Evolutionary conservation across 2,797 vertebrate genomes (phyloP), one percentile per base, ranked within the genome.

Genomic region (Malurus splendens): DNA sequence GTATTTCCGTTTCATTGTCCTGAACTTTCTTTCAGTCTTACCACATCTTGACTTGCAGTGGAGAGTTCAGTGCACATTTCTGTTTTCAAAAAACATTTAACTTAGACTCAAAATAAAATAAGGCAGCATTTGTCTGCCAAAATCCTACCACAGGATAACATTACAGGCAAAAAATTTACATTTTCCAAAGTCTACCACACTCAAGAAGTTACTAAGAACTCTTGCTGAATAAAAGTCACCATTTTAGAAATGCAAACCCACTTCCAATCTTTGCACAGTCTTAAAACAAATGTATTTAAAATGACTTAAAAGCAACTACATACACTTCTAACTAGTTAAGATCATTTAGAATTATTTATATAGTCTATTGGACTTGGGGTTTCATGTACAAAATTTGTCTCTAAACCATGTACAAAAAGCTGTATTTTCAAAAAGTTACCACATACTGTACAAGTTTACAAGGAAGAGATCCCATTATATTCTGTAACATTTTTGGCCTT

Each of bases 361-460:
- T 96, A 97, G 91, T 97, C 96, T 97, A 97, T 96, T 89, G 90
- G 93, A 95, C 95, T 92, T 95, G 96, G 97, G 97, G 97, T 97
- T 98, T 97, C 97, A 98, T 98, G 97, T 98, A 98, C 97, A 98
- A 98, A 97, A 97, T 97, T 93, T 96, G 94, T 97, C 94, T 96
- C 95, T 98, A 98, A 98, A 97, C 94, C 97, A 98, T 98, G 98
- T 99, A 99, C 98, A 98, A 99, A 99, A 99, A 98, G 97, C 97
- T 97, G 98, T 98, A 97, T 98, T 98, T 98, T 96, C 98, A 98
- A 97, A 97, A 97, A 98, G 97, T 98, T 97, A 98, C 97, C 97
- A 98, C 97, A 96, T 98, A 98, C 98, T 99, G 98, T 99, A 99
- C 98, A 99, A 99, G 98, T 99, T 98, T 98, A 99, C 98, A 99